Conservation (phyloP, 2,797 vertebrate species). For the Cyclopterus lumpus region DNA sequence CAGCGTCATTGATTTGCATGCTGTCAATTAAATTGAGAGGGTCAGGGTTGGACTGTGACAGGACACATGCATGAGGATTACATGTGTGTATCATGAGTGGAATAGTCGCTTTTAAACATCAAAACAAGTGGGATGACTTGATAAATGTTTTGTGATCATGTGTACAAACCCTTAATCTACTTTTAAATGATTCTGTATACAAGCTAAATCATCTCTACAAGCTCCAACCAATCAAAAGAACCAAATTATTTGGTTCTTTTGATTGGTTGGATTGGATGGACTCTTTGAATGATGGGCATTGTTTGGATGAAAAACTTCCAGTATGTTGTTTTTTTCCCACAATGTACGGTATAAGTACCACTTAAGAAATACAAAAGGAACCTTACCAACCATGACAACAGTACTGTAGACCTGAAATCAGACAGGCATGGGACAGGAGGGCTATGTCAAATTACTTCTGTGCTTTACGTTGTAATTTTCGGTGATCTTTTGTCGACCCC, state of each 20-base stretch:
- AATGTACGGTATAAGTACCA: not conserved
- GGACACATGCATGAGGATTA: not conserved
- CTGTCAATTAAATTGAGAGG: slow-evolving; percentile 31
- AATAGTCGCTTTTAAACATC: not conserved
- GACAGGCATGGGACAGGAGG: slow-evolving; percentile 57
- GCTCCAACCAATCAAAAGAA: too few species aligned
- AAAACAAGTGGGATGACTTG: not conserved
- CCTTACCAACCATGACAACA: slow-evolving; percentile 18
- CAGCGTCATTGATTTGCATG: slow-evolving; percentile 9
- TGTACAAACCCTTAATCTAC: slow-evolving; percentile 33
- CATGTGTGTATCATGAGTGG: not conserved
- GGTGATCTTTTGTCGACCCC: slow-evolving; percentile 57
- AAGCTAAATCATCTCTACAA: not conserved
- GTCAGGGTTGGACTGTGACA: slow-evolving; percentile 12
- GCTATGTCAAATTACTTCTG: slow-evolving; percentile 31
- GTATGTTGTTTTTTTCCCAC: not conserved
- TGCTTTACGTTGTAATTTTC: not conserved
- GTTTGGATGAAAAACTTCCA: not conserved
- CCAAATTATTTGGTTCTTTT: not conserved
- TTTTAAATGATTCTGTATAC: not conserved
- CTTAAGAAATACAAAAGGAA: not conserved
- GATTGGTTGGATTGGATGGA: not conserved
- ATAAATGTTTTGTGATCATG: not conserved
- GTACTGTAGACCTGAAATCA: slow-evolving; percentile 15
- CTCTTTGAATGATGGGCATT: not conserved